Evolutionary conservation across 2,113 vertebrate genomes (phyloP).

Genomic region (Takifugu bimaculatus): DNA sequence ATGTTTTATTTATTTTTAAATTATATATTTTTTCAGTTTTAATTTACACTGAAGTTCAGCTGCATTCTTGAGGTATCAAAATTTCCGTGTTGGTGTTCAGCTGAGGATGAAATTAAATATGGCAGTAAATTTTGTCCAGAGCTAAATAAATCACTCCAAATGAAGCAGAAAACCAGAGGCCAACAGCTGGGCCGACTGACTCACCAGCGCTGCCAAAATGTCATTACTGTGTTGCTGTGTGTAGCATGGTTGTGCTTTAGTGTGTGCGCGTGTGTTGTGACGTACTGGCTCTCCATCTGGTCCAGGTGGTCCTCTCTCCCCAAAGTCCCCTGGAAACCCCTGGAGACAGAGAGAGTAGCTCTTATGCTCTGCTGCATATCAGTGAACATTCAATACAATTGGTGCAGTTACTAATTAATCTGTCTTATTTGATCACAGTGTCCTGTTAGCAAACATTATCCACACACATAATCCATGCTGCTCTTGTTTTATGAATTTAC

Average conservation of each 20-base stretch:
- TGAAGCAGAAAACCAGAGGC: slow-evolving; percentile 27
- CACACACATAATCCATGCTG: no score
- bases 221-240: slow-evolving; percentile 24
- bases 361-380: slow-evolving; percentile 28
- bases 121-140: slow-evolving; percentile 30
- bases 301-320: slow-evolving; percentile 93
- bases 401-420: no score
- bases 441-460: neutral
- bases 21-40: no score
- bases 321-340: slow-evolving; percentile 97
- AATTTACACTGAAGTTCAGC: no score
- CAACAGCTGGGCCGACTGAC: slow-evolving; percentile 36
- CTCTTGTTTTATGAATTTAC: no score
- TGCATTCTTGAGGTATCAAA: no score
- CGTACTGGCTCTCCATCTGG: slow-evolving; percentile 97
- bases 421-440: neutral
- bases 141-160: slow-evolving; percentile 34
- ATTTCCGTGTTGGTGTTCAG: no score
- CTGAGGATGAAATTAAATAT: slow-evolving; percentile 34
- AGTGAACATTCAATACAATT: neutral
- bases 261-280: slow-evolving; percentile 40
- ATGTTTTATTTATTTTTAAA: no score
- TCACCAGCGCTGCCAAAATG: slow-evolving; percentile 23
- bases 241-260: neutral
- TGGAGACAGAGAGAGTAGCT: slow-evolving; percentile 63